Conservation (phyloP, 2,888 invertebrate species). For the Hypomecis punctinalis region DNA sequence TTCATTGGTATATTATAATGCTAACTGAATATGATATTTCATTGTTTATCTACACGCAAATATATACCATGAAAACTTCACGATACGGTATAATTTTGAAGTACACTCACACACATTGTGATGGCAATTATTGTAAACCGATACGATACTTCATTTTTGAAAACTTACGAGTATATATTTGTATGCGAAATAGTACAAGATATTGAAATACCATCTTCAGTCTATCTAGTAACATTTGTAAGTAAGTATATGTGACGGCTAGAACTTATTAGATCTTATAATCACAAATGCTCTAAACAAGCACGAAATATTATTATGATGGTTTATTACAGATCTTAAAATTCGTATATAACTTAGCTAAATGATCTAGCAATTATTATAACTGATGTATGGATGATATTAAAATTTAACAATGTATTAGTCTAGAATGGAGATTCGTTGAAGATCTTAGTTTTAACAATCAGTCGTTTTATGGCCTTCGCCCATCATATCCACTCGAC, state of each 20-base stretch:
- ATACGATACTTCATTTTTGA: background rate
- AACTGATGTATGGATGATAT: conserved; percentile 12
- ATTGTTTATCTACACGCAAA: background rate
- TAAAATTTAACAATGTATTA: conserved; percentile 27
- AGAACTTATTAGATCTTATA: conserved; percentile 1
- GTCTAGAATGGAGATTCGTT: conserved; percentile 43
- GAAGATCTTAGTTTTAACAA: conserved; percentile 42
- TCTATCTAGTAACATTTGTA: conserved; percentile 5
- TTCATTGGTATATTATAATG: conserved; percentile 23
- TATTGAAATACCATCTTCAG: background rate
- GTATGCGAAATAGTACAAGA: background rate
- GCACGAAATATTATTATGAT: conserved; percentile 8
- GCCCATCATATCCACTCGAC: background rate
- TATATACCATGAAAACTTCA: background rate
- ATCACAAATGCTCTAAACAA: conserved; percentile 15
- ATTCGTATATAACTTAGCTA: conserved; percentile 14
- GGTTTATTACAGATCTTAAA: conserved; percentile 8
- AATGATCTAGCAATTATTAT: conserved; percentile 21
- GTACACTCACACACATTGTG: background rate
- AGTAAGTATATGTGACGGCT: conserved; percentile 17
- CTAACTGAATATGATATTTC: background rate
- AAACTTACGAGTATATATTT: background rate
- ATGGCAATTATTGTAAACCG: background rate
- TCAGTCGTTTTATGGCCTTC: conserved; percentile 39
- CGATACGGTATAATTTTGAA: background rate